Base-by-base conservation (phyloP, 1,140 invertebrate genomes). In the Lordiphosa collinella region DNA sequence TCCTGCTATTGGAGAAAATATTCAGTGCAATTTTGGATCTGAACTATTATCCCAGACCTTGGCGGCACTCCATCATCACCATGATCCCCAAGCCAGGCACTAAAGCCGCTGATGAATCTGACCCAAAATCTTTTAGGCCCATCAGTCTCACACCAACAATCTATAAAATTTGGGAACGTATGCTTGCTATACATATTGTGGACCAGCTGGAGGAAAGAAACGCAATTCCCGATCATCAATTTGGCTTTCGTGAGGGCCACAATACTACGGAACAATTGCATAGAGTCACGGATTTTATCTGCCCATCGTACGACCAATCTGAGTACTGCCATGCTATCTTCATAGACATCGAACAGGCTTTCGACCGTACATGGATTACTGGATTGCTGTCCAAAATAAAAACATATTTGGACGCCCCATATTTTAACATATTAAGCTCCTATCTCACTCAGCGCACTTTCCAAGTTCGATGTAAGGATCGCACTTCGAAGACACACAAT, bases 361-460 rank as follows among this genome's bases (percentile, higher is more conserved):
- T 54, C 14, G 52, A 54, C 13, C 37, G 29, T 4, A 34, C 44
- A 1, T 54, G 52, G 52, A 29, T 40, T 12, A 1, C 4, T 0
- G 52, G 38, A 2, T 2, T 54, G 10, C n/a, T 43, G 8, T 22
- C 14, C 38, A 54, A 54, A 44, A 12, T 54, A 18, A 54, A 54
- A 12, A 43, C 32, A 29, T 11, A 0, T 8, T 11, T 54, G 2
- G 38, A 38, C 35, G 22, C 40, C 6, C 4, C 18, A 18, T 31
- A 35, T 34, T 54, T 41, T n/a, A 9, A 22, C 3, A 8, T 54
- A 41, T n/a, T 54, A 4, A 32, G 12, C n/a, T 54, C 52, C 11
- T 44, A 43, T 34, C 29, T 54, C 22, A 32, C 14, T 2, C 9
- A 46, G 11, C 11, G 37, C 6, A 41, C 16, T 2, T 41, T 53